These are phyloP conservation scores for Chironomus tepperi DNA, from an alignment of 1,140 invertebrate species.

Conservation along the genomic window DNA sequence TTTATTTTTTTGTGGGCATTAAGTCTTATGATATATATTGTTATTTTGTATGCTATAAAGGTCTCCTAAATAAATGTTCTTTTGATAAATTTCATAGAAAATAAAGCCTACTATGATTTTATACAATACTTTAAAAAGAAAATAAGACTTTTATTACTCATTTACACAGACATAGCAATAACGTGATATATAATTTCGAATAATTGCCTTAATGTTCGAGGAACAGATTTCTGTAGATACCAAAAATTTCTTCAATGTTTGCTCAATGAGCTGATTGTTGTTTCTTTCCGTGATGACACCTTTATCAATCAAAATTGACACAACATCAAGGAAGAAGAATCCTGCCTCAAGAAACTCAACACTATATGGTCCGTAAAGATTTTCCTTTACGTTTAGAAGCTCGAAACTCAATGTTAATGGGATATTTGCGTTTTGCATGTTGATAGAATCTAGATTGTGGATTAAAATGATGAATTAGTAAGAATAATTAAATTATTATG, in stretches of 20 bases:
- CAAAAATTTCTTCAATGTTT: neutral
- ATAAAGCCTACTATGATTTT: no score
- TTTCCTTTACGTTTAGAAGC: neutral
- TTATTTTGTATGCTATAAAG: no score
- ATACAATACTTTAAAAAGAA: no score
- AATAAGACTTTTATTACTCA: no score
- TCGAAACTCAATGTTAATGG: neutral
- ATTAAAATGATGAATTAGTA: neutral
- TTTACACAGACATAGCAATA: neutral
- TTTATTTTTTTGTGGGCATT: no score
- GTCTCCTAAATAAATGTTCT: no score
- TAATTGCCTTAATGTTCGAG: neutral
- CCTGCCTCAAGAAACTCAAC: conserved; percentile 3
- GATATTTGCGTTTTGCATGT: conserved; percentile 3
- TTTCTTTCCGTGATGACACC: neutral
- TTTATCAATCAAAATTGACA: neutral
- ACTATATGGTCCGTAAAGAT: neutral
- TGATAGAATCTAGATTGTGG: neutral
- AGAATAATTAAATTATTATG: neutral
- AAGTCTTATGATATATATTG: no score
- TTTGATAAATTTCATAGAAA: no score
- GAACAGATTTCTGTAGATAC: neutral
- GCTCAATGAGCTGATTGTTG: neutral
- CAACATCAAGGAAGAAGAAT: neutral
- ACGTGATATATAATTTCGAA: conserved; percentile 19